Percentiles rank a stretch among this genome's conserved stretches.
Conservation (phyloP, 2,888 invertebrate species). For the Griposia aprilina region DNA sequence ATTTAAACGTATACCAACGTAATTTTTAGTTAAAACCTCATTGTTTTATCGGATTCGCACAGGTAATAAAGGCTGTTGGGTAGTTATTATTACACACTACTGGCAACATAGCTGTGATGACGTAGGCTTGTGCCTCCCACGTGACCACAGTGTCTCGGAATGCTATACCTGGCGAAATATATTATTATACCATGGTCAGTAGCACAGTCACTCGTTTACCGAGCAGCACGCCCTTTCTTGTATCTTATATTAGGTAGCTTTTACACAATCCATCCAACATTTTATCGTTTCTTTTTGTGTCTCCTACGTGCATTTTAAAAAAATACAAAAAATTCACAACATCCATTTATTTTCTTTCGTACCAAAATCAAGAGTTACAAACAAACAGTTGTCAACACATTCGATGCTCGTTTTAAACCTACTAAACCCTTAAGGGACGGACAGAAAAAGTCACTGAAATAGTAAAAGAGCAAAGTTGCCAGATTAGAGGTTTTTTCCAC, state of each 20-base stretch:
- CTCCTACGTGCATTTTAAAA: background rate
- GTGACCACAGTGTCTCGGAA: too few species aligned
- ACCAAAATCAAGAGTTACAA: constrained; percentile 1
- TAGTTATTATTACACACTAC: too few species aligned
- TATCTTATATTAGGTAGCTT: background rate
- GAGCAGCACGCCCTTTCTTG: background rate
- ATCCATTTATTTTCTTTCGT: background rate
- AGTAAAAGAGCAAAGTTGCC: constrained; percentile 55
- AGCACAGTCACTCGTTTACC: too few species aligned
- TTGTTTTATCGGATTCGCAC: too few species aligned
- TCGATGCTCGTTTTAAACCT: constrained; percentile 49
- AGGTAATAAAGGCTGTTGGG: too few species aligned
- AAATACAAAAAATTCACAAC: background rate
- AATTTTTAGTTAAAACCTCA: too few species aligned
- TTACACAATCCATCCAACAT: background rate
- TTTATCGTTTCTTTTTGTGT: background rate
- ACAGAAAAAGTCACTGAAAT: constrained; percentile 55
- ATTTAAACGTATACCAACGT: too few species aligned
- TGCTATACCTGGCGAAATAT: too few species aligned
- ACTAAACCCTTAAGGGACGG: constrained; percentile 38
- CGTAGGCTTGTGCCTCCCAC: too few species aligned
- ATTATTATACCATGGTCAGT: too few species aligned
- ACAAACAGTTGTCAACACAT: constrained; percentile 32
- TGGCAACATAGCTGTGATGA: too few species aligned
- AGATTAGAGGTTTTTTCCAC: constrained; percentile 39